These are phyloP conservation scores for Lasioglossum malachurum DNA, from an alignment of 2,888 invertebrate species.

Conservation along the genomic window DNA sequence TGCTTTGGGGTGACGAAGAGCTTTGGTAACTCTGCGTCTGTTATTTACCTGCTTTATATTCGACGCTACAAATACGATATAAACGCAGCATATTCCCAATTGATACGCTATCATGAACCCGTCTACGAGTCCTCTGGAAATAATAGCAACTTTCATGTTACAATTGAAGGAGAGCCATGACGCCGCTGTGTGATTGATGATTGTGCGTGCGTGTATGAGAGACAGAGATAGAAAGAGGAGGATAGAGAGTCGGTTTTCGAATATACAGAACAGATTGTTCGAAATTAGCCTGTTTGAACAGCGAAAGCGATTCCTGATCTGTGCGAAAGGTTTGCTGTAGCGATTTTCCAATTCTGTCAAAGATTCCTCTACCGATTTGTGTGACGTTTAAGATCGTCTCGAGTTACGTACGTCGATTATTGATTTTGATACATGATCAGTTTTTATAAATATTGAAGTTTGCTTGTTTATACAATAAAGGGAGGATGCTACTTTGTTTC, in stretches of 20 bases:
- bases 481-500: not conserved
- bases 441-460: not conserved
- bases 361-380: not conserved
- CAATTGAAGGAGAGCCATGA: slow-evolving; percentile 25
- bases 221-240: not conserved
- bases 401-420: not conserved
- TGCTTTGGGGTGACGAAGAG: slow-evolving; percentile 1
- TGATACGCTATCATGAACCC: slow-evolving; percentile 92
- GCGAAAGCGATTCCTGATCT: not conserved
- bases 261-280: not conserved
- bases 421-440: not conserved
- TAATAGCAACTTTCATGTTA: slow-evolving; percentile 65
- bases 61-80: slow-evolving; percentile 91
- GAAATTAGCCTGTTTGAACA: not conserved
- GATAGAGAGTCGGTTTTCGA: not conserved
- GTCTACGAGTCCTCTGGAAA: slow-evolving; percentile 87
- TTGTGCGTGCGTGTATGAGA: slow-evolving; percentile 42
- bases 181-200: slow-evolving; percentile 39
- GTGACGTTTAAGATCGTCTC: not conserved
- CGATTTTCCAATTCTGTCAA: not conserved
- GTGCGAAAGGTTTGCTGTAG: not conserved
- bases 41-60: slow-evolving; percentile 87
- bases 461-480: not conserved
- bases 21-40: slow-evolving; percentile 32
- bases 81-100: slow-evolving; percentile 95